Evolutionary conservation across 2,888 invertebrate genomes (phyloP).

Genomic region (Chrysolina haemoptera): DNA sequence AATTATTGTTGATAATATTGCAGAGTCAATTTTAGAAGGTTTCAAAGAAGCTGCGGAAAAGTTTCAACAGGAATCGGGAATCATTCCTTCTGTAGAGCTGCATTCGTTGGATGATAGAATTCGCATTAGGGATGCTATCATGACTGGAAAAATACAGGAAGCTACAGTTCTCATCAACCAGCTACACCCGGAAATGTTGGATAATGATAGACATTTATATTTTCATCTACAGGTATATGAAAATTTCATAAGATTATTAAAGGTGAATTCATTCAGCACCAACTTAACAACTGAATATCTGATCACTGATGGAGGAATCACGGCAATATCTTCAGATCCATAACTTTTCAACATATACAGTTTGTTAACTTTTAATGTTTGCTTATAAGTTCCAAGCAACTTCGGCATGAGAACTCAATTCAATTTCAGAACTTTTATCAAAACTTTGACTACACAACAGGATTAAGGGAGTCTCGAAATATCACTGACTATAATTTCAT

Average conservation of each 20-base stretch:
- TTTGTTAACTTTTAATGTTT: too few relatives aligned
- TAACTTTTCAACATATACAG: too few relatives aligned
- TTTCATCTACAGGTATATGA: conserved; percentile 88
- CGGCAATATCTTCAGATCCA: too few relatives aligned
- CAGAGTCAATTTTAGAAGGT: conserved; percentile 76
- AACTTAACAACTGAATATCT: too few relatives aligned
- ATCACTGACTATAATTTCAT: too few relatives aligned
- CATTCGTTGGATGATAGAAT: conserved; percentile 93
- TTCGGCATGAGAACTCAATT: too few relatives aligned
- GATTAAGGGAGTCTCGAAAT: too few relatives aligned
- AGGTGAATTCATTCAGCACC: too few relatives aligned
- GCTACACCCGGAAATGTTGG: conserved; percentile 93
- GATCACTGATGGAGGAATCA: too few relatives aligned
- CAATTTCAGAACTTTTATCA: too few relatives aligned
- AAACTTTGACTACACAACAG: too few relatives aligned
- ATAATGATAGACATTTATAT: conserved; percentile 95
- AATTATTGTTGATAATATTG: neutral
- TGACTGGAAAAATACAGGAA: conserved; percentile 92
- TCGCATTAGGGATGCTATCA: conserved; percentile 93
- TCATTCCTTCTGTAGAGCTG: conserved; percentile 83
- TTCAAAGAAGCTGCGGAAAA: conserved; percentile 98
- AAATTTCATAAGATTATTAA: neutral
- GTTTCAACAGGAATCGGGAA: conserved; percentile 94
- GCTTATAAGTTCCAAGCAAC: too few relatives aligned
- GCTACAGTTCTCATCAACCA: conserved; percentile 95